Evolutionary conservation across 2,797 vertebrate genomes (phyloP), one percentile per base, ranked within the genome.

Genomic region (Darevskia mixta): DNA sequence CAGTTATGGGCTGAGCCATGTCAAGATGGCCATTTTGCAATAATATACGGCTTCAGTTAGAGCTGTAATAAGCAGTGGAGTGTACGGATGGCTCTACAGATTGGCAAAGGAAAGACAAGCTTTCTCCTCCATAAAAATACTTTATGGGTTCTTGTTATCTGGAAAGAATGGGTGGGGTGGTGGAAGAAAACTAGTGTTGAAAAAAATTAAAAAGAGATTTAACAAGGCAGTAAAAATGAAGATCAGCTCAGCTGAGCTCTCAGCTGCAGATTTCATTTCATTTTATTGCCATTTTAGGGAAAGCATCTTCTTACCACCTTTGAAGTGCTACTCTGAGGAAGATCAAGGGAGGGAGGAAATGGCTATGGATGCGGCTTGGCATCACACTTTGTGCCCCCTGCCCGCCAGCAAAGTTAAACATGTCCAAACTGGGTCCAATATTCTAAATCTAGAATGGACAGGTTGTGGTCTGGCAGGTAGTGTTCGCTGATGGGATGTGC

Each of bases 101-200:
- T 41, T 67, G 83, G 78, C 71, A 89, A 86, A 66, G 61, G 67
- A 81, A 80, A 80, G 77, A 81, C 41, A 81, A 89, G 11, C 11
- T 38, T 80, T 85, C 61, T 76, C 79, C 78, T 75, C 71, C 18
- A 86, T 66, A 41, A 82, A 87, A 87, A 76, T 87, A 82, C 38
- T 87, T 87, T 87, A 87, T 82, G 71, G 71, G 86, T 66, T 75
- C 79, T 87, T 87, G 79, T 87, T 82, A 18, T 76, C 25, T 76
- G 41, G 41, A 76, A 73, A 76, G 13, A 18, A 55, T n/a, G 83
- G 38, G 49, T 55, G 78, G 2, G 20, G 29, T 32, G 55, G 45
- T 32, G 64, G 64, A 29, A 27, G 43, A 38, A 38, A 77, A 66
- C 71, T 64, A 82, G 11, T 15, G 29, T 45, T 38, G n/a, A 79